Conservation (phyloP, 2,888 invertebrate genomes). For the Agonopterix arenella region DNA sequence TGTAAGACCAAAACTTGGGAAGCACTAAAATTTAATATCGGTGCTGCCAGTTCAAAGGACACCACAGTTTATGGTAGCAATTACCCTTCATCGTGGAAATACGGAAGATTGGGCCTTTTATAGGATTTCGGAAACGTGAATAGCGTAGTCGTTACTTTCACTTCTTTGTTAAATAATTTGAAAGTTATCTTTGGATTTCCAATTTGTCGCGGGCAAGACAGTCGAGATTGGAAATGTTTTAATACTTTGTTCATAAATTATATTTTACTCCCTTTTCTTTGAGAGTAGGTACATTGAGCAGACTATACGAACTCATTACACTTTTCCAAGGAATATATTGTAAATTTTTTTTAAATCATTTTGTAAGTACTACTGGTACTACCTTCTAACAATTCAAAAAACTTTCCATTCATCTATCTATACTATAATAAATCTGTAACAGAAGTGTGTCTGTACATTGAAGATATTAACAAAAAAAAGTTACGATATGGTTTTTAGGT, state of each 20-base stretch:
- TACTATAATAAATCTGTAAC: too few species aligned
- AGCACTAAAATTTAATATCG: constrained; percentile 67
- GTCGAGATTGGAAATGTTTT: constrained; percentile 4
- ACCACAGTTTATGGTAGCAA: constrained; percentile 66
- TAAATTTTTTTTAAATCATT: too few species aligned
- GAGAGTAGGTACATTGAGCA: too few species aligned
- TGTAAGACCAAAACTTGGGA: constrained; percentile 53
- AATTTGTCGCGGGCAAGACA: constrained; percentile 8
- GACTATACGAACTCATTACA: too few species aligned
- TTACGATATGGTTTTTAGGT: too few species aligned
- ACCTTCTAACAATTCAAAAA: too few species aligned
- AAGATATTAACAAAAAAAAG: too few species aligned
- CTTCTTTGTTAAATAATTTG: constrained; percentile 10
- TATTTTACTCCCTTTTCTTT: too few species aligned
- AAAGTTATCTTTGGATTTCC: constrained; percentile 15
- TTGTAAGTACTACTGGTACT: too few species aligned
- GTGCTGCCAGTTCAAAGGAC: constrained; percentile 49
- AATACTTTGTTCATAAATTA: background rate
- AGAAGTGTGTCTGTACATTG: too few species aligned
- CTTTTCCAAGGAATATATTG: too few species aligned
- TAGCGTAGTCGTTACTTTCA: constrained; percentile 38
- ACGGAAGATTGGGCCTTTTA: constrained; percentile 63
- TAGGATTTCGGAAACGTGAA: constrained; percentile 47
- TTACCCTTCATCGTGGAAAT: constrained; percentile 66
- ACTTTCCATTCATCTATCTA: too few species aligned